These are phyloP conservation scores for Antheraea yamamai DNA, from an alignment of 2,888 invertebrate genomes.

Conservation along the genomic window DNA sequence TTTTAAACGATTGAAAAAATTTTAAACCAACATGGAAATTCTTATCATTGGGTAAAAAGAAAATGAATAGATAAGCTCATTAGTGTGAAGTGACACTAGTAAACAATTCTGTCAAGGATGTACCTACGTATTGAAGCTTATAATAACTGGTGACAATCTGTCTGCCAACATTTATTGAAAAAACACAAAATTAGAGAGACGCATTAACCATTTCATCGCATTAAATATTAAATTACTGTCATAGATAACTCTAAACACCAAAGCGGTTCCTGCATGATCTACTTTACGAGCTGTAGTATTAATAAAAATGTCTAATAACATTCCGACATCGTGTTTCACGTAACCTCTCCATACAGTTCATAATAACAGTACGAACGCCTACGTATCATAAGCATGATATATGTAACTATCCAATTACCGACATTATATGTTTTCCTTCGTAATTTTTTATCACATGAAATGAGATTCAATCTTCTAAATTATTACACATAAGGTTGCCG, in stretches of 20 bases:
- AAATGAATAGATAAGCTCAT: not conserved
- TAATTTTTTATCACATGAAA: slow-evolving; percentile 46
- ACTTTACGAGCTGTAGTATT: slow-evolving; percentile 64
- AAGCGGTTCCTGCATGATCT: slow-evolving; percentile 56
- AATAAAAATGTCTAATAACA: slow-evolving; percentile 75
- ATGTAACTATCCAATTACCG: slow-evolving; percentile 66
- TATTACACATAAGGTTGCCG: slow-evolving; percentile 64
- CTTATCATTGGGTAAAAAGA: too few species aligned
- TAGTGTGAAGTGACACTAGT: not conserved
- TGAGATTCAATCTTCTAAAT: slow-evolving; percentile 64
- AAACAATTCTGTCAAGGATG: not conserved
- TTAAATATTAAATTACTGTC: slow-evolving; percentile 57
- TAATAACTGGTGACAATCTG: slow-evolving; percentile 4
- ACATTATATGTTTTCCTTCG: slow-evolving; percentile 53
- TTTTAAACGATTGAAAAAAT: too few species aligned
- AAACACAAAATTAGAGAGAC: slow-evolving; percentile 24
- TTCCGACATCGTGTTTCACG: slow-evolving; percentile 62
- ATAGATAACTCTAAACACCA: slow-evolving; percentile 46
- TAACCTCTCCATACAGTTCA: slow-evolving; percentile 52
- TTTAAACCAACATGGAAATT: too few species aligned
- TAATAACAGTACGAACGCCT: slow-evolving; percentile 55
- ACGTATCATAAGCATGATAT: slow-evolving; percentile 58
- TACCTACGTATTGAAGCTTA: not conserved
- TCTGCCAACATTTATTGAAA: slow-evolving; percentile 1
- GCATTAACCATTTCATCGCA: slow-evolving; percentile 47